phyloP scores from a whole-genome alignment of 2,888 invertebrate genomes.

The Luffia ferchaultella region DNA sequence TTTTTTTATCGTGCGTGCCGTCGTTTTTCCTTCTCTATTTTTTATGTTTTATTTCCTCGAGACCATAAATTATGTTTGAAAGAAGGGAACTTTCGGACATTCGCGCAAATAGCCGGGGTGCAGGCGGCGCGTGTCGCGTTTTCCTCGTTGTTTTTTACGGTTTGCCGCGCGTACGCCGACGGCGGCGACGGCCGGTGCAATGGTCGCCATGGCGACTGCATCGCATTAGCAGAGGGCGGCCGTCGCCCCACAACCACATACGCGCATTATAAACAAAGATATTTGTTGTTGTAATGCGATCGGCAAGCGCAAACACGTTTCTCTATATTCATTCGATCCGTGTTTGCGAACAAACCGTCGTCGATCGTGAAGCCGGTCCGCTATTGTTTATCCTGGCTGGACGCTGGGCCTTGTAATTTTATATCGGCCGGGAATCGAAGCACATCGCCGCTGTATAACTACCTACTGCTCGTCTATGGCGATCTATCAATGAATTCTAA shows the following conservation, averaged over 20 bases:
- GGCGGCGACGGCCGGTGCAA: slow-evolving; percentile 45
- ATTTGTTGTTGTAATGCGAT: slow-evolving; percentile 59
- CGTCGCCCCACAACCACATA: background rate
- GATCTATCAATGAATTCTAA: no score
- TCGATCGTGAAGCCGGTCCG: slow-evolving; percentile 41
- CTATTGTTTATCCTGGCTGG: slow-evolving; percentile 36
- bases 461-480: no score
- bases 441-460: no score
- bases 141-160: slow-evolving; percentile 56
- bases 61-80: slow-evolving; percentile 68
- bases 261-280: slow-evolving; percentile 33
- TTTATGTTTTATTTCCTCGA: slow-evolving; percentile 67
- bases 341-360: slow-evolving; percentile 51
- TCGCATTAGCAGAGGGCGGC: slow-evolving; percentile 17
- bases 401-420: slow-evolving; percentile 31
- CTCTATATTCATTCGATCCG: slow-evolving; percentile 56
- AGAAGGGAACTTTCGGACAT: slow-evolving; percentile 65
- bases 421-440: slow-evolving; percentile 18
- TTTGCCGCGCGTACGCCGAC: slow-evolving; percentile 41
- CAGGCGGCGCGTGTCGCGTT: slow-evolving; percentile 51
- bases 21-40: slow-evolving; percentile 68
- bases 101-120: slow-evolving; percentile 58
- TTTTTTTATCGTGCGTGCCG: slow-evolving; percentile 67
- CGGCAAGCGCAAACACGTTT: slow-evolving; percentile 45
- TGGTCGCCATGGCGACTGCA: slow-evolving; percentile 55